Evolutionary conservation across 2,113 vertebrate species (phyloP).

Genomic region (Dasyprocta punctata): DNA sequence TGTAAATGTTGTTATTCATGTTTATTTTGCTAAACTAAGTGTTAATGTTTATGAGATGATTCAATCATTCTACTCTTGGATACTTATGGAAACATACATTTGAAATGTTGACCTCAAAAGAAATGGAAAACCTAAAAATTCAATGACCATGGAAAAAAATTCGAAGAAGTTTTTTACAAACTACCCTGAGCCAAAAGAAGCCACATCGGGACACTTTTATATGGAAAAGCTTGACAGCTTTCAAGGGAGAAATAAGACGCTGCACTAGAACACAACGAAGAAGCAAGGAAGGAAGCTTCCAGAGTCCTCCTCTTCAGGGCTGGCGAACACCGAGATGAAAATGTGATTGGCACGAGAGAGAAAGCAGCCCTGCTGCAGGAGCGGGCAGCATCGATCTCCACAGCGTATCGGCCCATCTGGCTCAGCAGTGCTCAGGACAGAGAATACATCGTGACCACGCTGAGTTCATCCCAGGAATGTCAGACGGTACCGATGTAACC

Average conservation of each 20-base stretch:
- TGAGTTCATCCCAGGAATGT: conserved; percentile 36
- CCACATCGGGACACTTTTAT: neutral
- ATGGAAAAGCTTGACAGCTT: neutral
- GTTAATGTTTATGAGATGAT: neutral
- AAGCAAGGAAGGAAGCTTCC: neutral
- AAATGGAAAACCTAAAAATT: conserved; percentile 10
- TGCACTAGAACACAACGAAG: conserved; percentile 31
- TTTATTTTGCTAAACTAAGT: neutral
- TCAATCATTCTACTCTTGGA: neutral
- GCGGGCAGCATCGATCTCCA: neutral
- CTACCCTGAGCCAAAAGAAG: neutral
- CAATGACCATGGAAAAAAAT: neutral
- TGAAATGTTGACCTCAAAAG: neutral
- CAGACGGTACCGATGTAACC: neutral
- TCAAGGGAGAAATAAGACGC: neutral
- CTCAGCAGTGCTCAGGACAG: neutral
- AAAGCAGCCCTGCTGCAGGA: neutral
- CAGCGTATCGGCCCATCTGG: neutral
- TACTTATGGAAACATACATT: neutral
- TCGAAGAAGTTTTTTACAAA: neutral
- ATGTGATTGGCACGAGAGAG: neutral
- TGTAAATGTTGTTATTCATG: neutral
- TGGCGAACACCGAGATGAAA: neutral
- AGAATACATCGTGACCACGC: conserved; percentile 24
- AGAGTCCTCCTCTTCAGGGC: neutral